Conservation (phyloP, 2,888 invertebrate genomes). For the Cheilosia scutellata region DNA sequence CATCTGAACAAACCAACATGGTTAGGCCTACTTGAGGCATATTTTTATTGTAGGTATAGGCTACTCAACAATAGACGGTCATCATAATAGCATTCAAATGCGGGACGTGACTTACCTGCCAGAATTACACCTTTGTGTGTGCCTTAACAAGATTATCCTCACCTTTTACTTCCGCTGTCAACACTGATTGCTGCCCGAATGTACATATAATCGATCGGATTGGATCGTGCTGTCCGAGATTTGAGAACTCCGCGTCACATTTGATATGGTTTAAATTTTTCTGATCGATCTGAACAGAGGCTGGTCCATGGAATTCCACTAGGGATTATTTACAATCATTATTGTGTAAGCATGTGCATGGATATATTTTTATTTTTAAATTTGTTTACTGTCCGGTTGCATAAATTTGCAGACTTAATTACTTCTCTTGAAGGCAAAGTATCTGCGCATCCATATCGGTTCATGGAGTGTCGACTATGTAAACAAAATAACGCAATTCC, state of each 20-base stretch:
- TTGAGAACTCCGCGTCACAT: background rate
- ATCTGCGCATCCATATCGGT: constrained; percentile 38
- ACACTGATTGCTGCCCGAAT: constrained; percentile 22
- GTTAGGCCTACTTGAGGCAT: background rate
- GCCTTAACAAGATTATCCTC: constrained; percentile 9
- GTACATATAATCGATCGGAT: constrained; percentile 59
- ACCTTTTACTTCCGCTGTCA: constrained; percentile 36
- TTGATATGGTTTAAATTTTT: constrained; percentile 1
- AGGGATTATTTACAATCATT: constrained; percentile 55
- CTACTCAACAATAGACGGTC: background rate
- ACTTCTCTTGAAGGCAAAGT: constrained; percentile 51
- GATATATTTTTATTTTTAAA: constrained; percentile 59
- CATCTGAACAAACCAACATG: constrained; percentile 9
- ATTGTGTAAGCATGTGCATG: constrained; percentile 58
- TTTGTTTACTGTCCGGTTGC: constrained; percentile 75
- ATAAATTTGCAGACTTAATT: constrained; percentile 72
- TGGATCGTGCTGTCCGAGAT: constrained; percentile 40
- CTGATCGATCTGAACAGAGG: constrained; percentile 65
- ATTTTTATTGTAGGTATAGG: background rate
- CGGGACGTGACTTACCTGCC: constrained; percentile 49
- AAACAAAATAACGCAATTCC: constrained; percentile 57
- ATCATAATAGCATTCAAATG: background rate
- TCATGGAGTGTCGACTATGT: constrained; percentile 38
- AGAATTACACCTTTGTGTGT: constrained; percentile 3
- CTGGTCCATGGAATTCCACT: constrained; percentile 47